phyloP scores from a whole-genome alignment of 1,140 invertebrate species.

The Maniola jurtina region DNA sequence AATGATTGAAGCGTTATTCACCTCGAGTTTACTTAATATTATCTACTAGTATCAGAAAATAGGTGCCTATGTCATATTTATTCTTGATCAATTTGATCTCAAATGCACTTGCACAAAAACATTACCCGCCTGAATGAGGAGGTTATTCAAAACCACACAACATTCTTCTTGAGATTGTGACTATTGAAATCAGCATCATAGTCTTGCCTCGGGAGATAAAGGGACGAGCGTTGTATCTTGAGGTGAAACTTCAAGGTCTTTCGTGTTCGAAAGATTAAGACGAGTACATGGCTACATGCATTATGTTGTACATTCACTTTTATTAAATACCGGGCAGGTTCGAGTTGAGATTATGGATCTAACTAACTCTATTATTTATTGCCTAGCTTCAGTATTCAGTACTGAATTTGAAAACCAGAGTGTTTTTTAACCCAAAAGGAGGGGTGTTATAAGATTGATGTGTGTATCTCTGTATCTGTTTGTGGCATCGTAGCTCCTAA shows the following conservation, averaged over 20 bases:
- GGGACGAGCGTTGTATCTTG: conserved; percentile 11
- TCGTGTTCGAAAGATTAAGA: conserved; percentile 18
- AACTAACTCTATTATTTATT: too few relatives aligned
- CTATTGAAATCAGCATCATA: conserved; percentile 12
- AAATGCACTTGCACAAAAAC: not conserved
- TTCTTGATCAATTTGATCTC: not conserved
- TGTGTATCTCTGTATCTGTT: too few relatives aligned
- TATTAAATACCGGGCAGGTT: conserved; percentile 2
- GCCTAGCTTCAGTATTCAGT: too few relatives aligned
- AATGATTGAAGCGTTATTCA: too few relatives aligned
- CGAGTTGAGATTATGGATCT: not conserved
- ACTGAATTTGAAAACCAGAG: too few relatives aligned
- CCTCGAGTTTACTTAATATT: not conserved
- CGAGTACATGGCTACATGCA: not conserved
- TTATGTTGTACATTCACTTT: conserved; percentile 1
- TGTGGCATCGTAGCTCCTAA: too few relatives aligned
- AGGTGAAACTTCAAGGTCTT: conserved; percentile 24
- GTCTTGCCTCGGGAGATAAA: conserved; percentile 13
- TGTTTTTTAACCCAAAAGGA: too few relatives aligned
- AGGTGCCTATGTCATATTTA: not conserved
- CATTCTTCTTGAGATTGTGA: not conserved
- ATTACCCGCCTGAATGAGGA: conserved; percentile 16
- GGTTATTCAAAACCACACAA: not conserved
- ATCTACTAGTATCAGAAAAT: not conserved
- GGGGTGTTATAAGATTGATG: too few relatives aligned